Conservation (phyloP, 2,888 invertebrate species). For the Euclidia mi region DNA sequence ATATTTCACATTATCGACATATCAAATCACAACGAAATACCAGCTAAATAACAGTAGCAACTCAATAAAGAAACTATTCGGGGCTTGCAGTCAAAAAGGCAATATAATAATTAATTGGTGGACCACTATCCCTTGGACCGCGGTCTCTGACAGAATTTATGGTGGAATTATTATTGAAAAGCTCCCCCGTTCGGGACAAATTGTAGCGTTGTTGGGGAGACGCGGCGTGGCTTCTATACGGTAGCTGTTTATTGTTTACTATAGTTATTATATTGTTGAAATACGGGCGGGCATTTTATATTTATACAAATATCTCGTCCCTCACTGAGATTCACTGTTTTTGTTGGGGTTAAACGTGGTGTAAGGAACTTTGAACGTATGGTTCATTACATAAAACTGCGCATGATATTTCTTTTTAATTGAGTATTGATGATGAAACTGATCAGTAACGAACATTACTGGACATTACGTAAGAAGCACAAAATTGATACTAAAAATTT, state of each 20-base stretch:
- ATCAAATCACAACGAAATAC: conserved; percentile 44
- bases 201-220: conserved; percentile 71
- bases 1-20: conserved; percentile 9
- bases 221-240: conserved; percentile 40
- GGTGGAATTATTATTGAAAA: conserved; percentile 82
- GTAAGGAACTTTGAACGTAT: no score
- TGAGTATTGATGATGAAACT: no score
- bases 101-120: conserved; percentile 82
- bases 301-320: conserved; percentile 13
- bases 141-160: conserved; percentile 78
- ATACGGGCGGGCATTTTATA: conserved; percentile 2
- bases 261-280: conserved; percentile 32
- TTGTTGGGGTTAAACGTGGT: not conserved
- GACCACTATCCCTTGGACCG: conserved; percentile 65
- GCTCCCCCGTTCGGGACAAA: conserved; percentile 72
- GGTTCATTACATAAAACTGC: no score
- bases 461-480: no score
- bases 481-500: no score
- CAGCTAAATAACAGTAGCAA: conserved; percentile 53
- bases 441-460: no score
- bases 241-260: conserved; percentile 49
- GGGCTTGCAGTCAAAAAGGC: conserved; percentile 76
- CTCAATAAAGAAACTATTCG: conserved; percentile 78
- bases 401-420: no score
- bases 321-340: not conserved